Conservation (phyloP, 2,113 vertebrate genomes). For the Heliornis fulica region DNA sequence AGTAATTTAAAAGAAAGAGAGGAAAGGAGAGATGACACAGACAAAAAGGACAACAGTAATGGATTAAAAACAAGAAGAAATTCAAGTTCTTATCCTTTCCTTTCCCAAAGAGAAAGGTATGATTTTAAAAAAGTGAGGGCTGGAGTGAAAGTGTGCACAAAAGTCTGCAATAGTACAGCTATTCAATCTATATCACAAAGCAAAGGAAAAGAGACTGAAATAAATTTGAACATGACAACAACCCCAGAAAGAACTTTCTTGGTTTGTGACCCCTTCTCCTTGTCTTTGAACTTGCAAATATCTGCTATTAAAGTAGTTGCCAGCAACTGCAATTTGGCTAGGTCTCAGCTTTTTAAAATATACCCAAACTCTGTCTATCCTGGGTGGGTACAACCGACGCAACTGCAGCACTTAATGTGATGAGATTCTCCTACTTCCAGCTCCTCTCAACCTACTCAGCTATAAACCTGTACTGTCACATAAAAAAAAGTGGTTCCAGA, state of each 20-base stretch:
- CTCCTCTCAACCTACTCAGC: not conserved
- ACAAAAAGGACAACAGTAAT: not conserved
- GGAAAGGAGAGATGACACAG: not conserved
- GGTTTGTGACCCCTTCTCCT: not conserved
- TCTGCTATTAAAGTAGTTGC: not conserved
- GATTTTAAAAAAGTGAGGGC: not conserved
- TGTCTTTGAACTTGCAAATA: not conserved
- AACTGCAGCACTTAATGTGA: not conserved
- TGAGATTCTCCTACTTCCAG: not conserved
- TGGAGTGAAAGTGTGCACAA: not conserved
- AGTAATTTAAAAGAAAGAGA: not conserved
- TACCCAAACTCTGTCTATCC: not conserved
- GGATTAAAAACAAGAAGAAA: not conserved
- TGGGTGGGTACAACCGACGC: not conserved
- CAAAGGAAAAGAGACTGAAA: not conserved
- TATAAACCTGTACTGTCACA: not conserved
- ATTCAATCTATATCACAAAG: not conserved
- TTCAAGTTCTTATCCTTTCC: not conserved
- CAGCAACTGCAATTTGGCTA: not conserved
- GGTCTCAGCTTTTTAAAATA: not conserved
- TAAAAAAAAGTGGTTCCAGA: not conserved
- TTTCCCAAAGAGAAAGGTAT: not conserved
- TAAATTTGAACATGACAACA: not conserved
- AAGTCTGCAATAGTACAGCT: not conserved
- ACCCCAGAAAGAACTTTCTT: not conserved